Conservation (phyloP, 2,113 vertebrate genomes). For the Dipodomys stephensi region DNA sequence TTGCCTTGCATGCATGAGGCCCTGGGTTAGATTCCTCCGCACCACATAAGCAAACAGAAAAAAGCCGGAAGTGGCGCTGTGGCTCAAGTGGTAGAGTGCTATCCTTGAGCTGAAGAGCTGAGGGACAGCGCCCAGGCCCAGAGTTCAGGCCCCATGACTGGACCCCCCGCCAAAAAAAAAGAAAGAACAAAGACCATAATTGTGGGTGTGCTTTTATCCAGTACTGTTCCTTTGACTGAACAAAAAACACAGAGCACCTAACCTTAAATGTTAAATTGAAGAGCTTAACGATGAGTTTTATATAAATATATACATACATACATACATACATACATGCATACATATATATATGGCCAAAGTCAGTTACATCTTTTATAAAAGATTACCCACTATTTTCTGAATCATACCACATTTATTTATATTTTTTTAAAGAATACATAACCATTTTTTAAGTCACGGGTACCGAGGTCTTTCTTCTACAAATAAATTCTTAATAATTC, state of each 20-base stretch:
- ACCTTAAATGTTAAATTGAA: background rate
- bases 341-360: background rate
- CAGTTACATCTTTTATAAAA: background rate
- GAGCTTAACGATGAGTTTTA: background rate
- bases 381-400: background rate
- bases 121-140: too few species aligned
- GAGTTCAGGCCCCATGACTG: too few species aligned
- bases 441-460: background rate
- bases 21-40: too few species aligned
- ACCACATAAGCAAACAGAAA: too few species aligned
- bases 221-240: background rate
- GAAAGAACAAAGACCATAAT: background rate
- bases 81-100: too few species aligned
- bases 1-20: too few species aligned
- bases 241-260: background rate
- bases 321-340: too few species aligned
- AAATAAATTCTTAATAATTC: background rate
- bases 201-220: background rate
- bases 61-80: too few species aligned
- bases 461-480: background rate
- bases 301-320: too few species aligned
- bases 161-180: too few species aligned
- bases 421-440: background rate
- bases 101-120: too few species aligned
- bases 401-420: conserved; percentile 14